Evolutionary conservation across 2,888 invertebrate genomes (phyloP).

Genomic region (Troilus luridus): DNA sequence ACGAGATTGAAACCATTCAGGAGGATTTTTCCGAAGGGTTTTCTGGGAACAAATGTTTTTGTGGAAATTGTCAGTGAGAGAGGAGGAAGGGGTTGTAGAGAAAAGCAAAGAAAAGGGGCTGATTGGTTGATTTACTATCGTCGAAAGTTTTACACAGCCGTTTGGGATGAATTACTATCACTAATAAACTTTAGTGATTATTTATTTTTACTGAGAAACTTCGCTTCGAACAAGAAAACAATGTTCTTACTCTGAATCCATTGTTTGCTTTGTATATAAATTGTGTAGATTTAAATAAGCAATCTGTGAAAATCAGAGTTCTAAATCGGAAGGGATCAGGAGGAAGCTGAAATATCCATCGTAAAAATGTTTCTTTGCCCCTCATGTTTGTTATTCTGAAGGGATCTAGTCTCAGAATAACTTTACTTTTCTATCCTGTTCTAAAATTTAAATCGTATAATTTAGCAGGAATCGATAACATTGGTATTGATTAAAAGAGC

Average conservation of each 20-base stretch:
- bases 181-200: slow-evolving; percentile 14
- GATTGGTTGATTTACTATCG: slow-evolving; percentile 19
- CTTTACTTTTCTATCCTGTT: no score
- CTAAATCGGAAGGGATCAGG: no score
- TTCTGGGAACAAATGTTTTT: not conserved
- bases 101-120: not conserved
- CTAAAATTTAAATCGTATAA: no score
- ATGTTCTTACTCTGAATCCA: not conserved
- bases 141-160: not conserved
- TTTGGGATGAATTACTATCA: slow-evolving; percentile 5
- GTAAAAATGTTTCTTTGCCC: no score
- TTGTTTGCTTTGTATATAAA: not conserved
- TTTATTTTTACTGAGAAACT: slow-evolving; percentile 18
- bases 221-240: not conserved
- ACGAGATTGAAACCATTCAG: not conserved
- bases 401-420: no score
- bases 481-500: no score
- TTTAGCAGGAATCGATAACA: no score
- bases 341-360: no score
- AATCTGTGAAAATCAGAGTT: no score
- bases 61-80: not conserved
- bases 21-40: not conserved
- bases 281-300: no score
- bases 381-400: no score
- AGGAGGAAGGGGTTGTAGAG: not conserved